Percentiles rank a stretch among this genome's conserved stretches.
phyloP scores from a whole-genome alignment of 35 echinoderm and acorn worm species.

The Diadema setosum region DNA sequence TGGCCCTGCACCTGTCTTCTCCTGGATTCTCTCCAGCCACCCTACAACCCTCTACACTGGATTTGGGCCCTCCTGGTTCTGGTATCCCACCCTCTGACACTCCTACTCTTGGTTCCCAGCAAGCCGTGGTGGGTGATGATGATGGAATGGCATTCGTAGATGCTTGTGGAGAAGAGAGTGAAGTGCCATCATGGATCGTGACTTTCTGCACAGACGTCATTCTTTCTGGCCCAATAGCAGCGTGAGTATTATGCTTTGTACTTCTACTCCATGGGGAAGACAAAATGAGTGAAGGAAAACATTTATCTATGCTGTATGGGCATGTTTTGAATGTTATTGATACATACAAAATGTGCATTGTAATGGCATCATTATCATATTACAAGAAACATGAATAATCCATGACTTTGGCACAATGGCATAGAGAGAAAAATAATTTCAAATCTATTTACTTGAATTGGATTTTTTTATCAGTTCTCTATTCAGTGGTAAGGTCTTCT shows the following conservation, averaged over 20 bases:
- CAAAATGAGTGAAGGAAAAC: too few species aligned
- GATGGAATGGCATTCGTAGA: background rate
- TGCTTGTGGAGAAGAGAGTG: background rate
- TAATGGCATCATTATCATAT: too few species aligned
- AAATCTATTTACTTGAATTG: too few species aligned
- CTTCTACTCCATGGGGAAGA: too few species aligned
- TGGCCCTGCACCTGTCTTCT: background rate
- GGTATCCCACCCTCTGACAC: conserved; percentile 25
- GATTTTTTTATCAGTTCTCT: too few species aligned
- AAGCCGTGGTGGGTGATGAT: background rate
- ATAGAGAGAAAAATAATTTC: too few species aligned
- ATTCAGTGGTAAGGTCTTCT: too few species aligned
- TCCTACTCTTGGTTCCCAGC: conserved; percentile 11
- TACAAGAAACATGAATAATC: too few species aligned
- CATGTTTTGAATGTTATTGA: too few species aligned
- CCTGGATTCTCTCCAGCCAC: background rate
- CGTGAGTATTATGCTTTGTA: conserved; percentile 23
- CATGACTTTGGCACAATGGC: too few species aligned
- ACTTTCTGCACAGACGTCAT: conserved; percentile 50
- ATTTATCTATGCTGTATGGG: too few species aligned
- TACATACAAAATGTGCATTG: too few species aligned
- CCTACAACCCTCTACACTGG: background rate
- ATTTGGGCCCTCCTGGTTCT: background rate
- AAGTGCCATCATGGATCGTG: conserved; percentile 30
- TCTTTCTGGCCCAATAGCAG: conserved; percentile 41